phyloP scores from a whole-genome alignment of 1,140 invertebrate genomes.

The Heliothis subflexa region DNA sequence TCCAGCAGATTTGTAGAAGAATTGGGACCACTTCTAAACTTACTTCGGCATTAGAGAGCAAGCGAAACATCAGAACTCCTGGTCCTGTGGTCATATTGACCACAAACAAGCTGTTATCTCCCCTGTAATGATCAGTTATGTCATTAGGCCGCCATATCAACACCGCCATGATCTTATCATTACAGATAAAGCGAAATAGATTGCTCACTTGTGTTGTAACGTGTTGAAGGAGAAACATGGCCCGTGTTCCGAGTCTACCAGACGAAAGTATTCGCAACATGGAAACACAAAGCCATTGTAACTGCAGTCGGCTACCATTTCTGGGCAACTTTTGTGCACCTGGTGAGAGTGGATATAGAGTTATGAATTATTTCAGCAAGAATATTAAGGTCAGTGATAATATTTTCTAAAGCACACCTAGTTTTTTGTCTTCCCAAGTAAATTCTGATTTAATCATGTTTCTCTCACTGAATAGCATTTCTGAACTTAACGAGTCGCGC shows the following conservation, averaged over 20 bases:
- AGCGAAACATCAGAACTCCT: conserved; percentile 77
- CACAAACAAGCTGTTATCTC: conserved; percentile 48
- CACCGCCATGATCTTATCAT: conserved; percentile 49
- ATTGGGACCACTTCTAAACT: not conserved
- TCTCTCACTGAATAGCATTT: too few species aligned
- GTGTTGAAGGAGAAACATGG: conserved; percentile 87
- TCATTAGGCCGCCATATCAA: conserved; percentile 36
- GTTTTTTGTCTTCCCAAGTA: too few species aligned
- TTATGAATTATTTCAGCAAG: not conserved
- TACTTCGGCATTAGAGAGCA: conserved; percentile 74
- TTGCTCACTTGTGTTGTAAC: conserved; percentile 80
- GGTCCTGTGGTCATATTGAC: conserved; percentile 80
- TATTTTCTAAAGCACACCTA: too few species aligned
- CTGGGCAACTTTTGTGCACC: conserved; percentile 83
- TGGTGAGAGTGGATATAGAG: conserved; percentile 50
- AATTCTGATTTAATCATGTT: too few species aligned
- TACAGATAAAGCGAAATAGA: conserved; percentile 13
- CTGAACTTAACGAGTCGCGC: too few species aligned
- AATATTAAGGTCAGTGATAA: not conserved
- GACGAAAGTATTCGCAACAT: conserved; percentile 86
- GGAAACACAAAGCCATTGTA: conserved; percentile 84
- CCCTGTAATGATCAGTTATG: not conserved
- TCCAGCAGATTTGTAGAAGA: not conserved
- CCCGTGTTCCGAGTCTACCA: conserved; percentile 86
- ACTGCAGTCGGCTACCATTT: conserved; percentile 80